phyloP scores from a whole-genome alignment of 2,888 invertebrate species.

The Caenorhabditis sulstoni region DNA sequence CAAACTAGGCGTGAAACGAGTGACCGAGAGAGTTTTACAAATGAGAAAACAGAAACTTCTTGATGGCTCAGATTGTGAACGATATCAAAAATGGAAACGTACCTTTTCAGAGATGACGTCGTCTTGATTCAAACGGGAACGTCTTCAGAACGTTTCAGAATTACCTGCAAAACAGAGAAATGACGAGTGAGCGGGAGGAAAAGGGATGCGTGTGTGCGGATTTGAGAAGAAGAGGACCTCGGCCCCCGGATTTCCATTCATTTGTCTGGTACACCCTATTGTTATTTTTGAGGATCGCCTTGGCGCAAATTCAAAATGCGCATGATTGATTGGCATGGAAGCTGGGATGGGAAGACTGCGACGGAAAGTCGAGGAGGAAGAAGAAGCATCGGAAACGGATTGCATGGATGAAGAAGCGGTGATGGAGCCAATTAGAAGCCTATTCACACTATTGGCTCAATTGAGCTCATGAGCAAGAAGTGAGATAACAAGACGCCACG shows the following conservation, averaged over 20 bases:
- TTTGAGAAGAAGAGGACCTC: slow-evolving; percentile 31
- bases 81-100: neutral
- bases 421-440: slow-evolving; percentile 40
- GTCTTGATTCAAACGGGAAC: neutral
- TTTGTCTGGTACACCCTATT: slow-evolving; percentile 29
- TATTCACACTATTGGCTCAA: slow-evolving; percentile 50
- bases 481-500: slow-evolving; percentile 8
- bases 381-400: slow-evolving; percentile 7
- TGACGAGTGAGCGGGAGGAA: neutral
- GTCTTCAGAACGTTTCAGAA: slow-evolving; percentile 15
- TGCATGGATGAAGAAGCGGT: slow-evolving; percentile 12
- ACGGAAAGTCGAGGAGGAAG: neutral
- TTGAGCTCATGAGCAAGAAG: neutral
- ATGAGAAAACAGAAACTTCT: neutral
- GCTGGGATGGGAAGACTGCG: neutral
- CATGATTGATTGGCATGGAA: slow-evolving; percentile 59
- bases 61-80: neutral
- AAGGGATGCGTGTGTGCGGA: too few species aligned
- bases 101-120: slow-evolving; percentile 1
- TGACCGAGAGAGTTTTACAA: neutral
- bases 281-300: slow-evolving; percentile 59
- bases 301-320: slow-evolving; percentile 61
- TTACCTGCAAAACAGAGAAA: slow-evolving; percentile 14
- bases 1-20: neutral
- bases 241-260: slow-evolving; percentile 19